These are phyloP conservation scores for Takifugu flavidus DNA, from an alignment of 2,113 vertebrate genomes.

Conservation along the genomic window DNA sequence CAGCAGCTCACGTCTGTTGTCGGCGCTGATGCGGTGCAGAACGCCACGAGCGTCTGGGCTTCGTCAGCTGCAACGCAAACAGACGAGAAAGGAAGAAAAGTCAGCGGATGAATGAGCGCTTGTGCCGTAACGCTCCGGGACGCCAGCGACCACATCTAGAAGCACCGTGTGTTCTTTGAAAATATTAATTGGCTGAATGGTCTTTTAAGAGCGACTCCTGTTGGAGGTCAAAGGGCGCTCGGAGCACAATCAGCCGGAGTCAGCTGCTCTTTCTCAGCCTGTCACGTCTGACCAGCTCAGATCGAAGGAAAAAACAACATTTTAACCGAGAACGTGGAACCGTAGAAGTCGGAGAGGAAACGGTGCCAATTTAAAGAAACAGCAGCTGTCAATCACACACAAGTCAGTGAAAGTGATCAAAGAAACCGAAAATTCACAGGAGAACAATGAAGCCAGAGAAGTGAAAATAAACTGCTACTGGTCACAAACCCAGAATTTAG, in stretches of 20 bases:
- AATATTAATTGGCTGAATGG: constrained; percentile 53
- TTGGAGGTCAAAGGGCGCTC: constrained; percentile 12
- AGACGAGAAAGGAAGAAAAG: constrained; percentile 29
- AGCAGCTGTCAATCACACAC: not conserved
- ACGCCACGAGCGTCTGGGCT: constrained; percentile 89
- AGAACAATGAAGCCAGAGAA: no score
- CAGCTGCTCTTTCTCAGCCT: constrained; percentile 31
- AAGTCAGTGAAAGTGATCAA: not conserved
- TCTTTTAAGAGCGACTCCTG: constrained; percentile 25
- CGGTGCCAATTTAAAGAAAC: not conserved
- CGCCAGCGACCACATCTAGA: constrained; percentile 54
- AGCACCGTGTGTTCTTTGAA: constrained; percentile 30
- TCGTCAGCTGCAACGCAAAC: constrained; percentile 84
- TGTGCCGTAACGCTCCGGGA: constrained; percentile 46
- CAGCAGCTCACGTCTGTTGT: constrained; percentile 86
- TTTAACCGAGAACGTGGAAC: no score
- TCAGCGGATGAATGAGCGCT: constrained; percentile 53
- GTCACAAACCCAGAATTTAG: no score
- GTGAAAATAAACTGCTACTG: no score
- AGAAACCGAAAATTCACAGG: no score
- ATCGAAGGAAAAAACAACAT: constrained; percentile 3
- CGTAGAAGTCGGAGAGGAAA: no score
- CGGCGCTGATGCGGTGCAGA: constrained; percentile 94
- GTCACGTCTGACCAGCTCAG: not conserved
- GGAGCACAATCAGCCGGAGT: constrained; percentile 12